Evolutionary conservation across 2,797 vertebrate species (phyloP), one percentile per base, ranked within the genome.

Genomic region (Ptychobarbus kaznakovi): DNA sequence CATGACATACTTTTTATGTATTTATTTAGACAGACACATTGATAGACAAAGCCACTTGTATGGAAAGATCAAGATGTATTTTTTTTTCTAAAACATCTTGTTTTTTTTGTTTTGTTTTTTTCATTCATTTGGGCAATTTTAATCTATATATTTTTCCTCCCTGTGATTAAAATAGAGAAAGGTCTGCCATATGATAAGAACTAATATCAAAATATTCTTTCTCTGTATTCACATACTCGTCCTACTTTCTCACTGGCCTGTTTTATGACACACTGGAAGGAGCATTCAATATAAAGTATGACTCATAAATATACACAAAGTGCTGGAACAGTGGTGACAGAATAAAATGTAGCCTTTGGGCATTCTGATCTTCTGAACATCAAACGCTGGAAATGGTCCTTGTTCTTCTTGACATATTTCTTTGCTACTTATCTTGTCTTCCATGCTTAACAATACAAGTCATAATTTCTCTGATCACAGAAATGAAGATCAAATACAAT

Each of bases 381-480:
- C 74, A 86, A 84, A 65, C 53, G 4, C 32, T 80, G 75, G n/a
- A 28, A 32, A 58, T 56, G 18, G 51, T 53, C 25, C 63, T 82
- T 77, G 79, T 78, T 68, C 72, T 81, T 84, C 15, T 25, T 77
- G 61, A 76, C 73, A 76, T 13, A 69, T 77, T 77, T 68, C 58
- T 68, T 77, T 66, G 28, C 63, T 66, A 66, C 46, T 84, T 84
- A 77, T 84, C 82, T 77, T 87, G 79, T 80, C 70, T 85, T 74
- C 65, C 72, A 25, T 44, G 63, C 28, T 46, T 58, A 77, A 79
- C 56, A 38, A 78, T 73, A 72, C 46, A 61, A 66, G 66, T 28
- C 16, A 79, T n/a, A 74, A 42, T 86, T 49, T 86, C 78, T 89
- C 88, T 89, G 86, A 85, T 83, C 74, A 38, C 16, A 35, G 1